Conservation (phyloP, 2,888 invertebrate genomes). For the Eupeodes latifasciatus region DNA sequence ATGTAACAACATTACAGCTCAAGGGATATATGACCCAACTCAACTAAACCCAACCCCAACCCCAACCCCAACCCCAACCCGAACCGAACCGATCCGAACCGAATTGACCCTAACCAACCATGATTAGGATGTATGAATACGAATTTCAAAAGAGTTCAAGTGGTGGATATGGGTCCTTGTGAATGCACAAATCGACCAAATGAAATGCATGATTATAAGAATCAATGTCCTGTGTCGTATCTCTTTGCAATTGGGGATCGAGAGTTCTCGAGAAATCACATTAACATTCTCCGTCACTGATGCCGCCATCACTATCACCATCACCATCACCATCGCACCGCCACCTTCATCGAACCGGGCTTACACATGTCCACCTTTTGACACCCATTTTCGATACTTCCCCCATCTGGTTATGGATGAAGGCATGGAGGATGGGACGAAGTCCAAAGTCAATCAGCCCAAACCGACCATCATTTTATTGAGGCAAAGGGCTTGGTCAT, state of each 20-base stretch:
- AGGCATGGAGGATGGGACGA: background rate
- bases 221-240: constrained; percentile 59
- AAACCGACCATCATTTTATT: constrained; percentile 15
- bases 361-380: constrained; percentile 60
- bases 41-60: too few species aligned
- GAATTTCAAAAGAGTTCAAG: constrained; percentile 18
- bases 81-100: too few species aligned
- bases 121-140: background rate
- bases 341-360: background rate
- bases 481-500: constrained; percentile 46
- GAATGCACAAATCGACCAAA: constrained; percentile 59
- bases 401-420: background rate
- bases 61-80: too few species aligned
- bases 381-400: constrained; percentile 41
- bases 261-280: constrained; percentile 55
- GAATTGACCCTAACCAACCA: too few species aligned
- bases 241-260: background rate
- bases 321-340: background rate
- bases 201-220: constrained; percentile 71
- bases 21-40: too few species aligned
- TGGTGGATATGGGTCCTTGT: background rate
- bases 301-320: background rate
- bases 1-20: constrained; percentile 35
- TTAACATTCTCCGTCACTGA: constrained; percentile 31
- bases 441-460: constrained; percentile 18